Percentiles rank a stretch among this genome's conserved stretches.
These are phyloP conservation scores for Maniola hyperantus DNA, from an alignment of 2,888 invertebrate genomes.

Conservation along the genomic window DNA sequence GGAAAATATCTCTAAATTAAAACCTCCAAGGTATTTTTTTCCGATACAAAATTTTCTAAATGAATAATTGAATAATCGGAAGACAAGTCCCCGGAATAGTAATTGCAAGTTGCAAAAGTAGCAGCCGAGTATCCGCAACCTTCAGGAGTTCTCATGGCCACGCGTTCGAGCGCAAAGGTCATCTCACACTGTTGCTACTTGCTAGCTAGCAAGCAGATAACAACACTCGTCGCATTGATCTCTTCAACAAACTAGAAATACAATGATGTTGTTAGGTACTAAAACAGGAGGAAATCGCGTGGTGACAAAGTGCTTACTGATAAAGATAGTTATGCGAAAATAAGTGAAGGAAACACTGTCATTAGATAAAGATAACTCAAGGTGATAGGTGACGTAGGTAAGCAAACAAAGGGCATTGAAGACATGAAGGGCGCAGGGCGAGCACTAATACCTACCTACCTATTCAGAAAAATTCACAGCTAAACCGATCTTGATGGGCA, in stretches of 20 bases:
- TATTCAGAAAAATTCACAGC: too few species aligned
- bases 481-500: too few species aligned
- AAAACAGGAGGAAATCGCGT: conserved; percentile 8
- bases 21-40: background rate
- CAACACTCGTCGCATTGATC: conserved; percentile 44
- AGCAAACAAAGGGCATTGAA: conserved; percentile 30
- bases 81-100: conserved; percentile 22
- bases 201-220: conserved; percentile 47
- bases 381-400: conserved; percentile 41
- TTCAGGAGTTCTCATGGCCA: conserved; percentile 74
- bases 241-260: conserved; percentile 9
- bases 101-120: conserved; percentile 7
- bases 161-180: conserved; percentile 72
- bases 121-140: conserved; percentile 59
- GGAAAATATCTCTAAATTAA: conserved; percentile 22
- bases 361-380: conserved; percentile 52
- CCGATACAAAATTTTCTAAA: background rate
- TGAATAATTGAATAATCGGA: background rate
- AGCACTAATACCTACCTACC: too few species aligned
- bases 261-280: background rate
- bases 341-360: conserved; percentile 50
- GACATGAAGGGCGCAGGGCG: background rate
- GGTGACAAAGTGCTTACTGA: conserved; percentile 43
- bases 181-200: conserved; percentile 55
- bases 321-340: conserved; percentile 48